Evolutionary conservation across 2,888 invertebrate species (phyloP).

Genomic region (Mongoloraphidia duomilia): DNA sequence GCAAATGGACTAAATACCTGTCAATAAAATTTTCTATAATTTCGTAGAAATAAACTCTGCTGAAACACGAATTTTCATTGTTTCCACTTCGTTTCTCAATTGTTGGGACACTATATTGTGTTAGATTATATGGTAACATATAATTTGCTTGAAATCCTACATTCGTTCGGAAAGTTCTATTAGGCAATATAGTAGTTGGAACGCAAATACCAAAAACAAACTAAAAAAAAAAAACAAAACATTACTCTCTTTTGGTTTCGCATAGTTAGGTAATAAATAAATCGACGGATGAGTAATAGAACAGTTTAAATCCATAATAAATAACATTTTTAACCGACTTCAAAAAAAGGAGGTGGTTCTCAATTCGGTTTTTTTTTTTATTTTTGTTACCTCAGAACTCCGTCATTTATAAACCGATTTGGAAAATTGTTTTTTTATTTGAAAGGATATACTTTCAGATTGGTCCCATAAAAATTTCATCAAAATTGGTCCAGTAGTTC

Average conservation of each 20-base stretch:
- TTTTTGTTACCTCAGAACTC: no score
- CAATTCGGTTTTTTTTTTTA: no score
- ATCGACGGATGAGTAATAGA: no score
- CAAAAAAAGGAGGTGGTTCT: no score
- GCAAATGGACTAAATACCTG: background rate
- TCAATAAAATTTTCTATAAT: background rate
- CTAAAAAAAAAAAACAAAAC: background rate
- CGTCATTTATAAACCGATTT: no score
- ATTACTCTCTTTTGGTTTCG: background rate
- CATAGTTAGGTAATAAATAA: no score
- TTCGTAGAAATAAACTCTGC: background rate
- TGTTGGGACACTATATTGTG: background rate
- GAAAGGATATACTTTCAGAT: no score
- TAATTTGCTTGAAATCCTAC: conserved; percentile 3
- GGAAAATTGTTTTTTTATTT: no score
- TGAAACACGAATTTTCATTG: background rate
- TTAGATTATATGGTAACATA: background rate
- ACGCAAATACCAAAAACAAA: background rate
- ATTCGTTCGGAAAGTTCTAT: background rate
- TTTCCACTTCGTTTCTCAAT: background rate
- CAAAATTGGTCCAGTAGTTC: no score
- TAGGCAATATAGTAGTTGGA: background rate
- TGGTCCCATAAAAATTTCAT: no score
- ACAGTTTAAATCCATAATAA: no score
- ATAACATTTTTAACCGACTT: no score